Evolutionary conservation across 1,140 invertebrate genomes (phyloP), one percentile per base, ranked within the genome.

Genomic region (Drosophila rhopaloa): DNA sequence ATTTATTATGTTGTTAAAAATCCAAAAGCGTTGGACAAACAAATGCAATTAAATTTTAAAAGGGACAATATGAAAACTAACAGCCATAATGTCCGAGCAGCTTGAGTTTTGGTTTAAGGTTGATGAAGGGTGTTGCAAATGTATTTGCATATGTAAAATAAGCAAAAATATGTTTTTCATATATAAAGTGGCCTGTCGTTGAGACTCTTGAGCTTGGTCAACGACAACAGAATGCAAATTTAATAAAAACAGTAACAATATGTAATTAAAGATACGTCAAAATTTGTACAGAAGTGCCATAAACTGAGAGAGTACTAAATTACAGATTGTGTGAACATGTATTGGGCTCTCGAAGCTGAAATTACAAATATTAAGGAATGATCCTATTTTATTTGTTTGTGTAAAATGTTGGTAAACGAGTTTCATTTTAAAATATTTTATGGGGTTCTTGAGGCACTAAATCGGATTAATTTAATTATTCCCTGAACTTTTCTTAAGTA

Each of bases 1-100:
- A 83, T 82, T 83, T 83, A 70, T 88, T 79, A 79, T 88, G 79
- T 71, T 88, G 79, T 88, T 88, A 72, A 88, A 79, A 83, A 67
- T 77, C 65, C 43, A 74, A 65, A 78, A 78, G 81, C 73, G 54
- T 67, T 59, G 16, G 29, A 44, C 74, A 85, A 72, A 79, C 83
- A 88, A 86, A 86, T 88, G 71, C 66, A 84, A 80, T 79, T 76
- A 53, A 73, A 81, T 70, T 75, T 61, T 51, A 71, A 56, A 54
- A 80, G 50, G 40, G 54, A 50, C 57, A 74, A 58, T 62, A 56
- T 55, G 24, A 46, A 58, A 50, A 27, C 61, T n/a, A 46, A 65
- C 38, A 35, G 27, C 62, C 43, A 65, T 41, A 24, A 46, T 72
- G 43, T 46, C 16, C 19, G 40, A 56, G 19, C 38, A 56, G 46